Base-by-base conservation (phyloP, 2,888 invertebrate genomes). In the Hipparchia semele region DNA sequence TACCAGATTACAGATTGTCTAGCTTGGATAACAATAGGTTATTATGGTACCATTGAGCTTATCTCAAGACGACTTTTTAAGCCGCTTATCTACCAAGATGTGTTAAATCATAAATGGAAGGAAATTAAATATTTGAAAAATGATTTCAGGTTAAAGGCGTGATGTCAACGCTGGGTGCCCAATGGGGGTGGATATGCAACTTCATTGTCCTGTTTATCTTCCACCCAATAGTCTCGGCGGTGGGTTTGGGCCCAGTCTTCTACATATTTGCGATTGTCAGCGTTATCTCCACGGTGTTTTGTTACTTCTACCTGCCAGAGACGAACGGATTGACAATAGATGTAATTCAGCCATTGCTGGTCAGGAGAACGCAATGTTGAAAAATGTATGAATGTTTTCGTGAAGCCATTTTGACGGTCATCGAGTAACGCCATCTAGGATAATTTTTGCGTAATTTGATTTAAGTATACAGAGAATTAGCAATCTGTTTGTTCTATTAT, bases 281-380 rank as follows among this genome's bases (percentile, higher is more conserved):
- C 73, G 79, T 87, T 45, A 13, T 78, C 3, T 80, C 87, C 0
- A 79, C 83, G 1, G 33, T 82, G 0, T 88, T 83, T 76, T 77
- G 82, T 53, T 70, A 73, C 9, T 79, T 81, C 70, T 86, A 72
- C 71, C 68, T 86, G 49, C 90, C 89, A 0, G 90, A 90, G 72
- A 90, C 89, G 0, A 88, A 85, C 54, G 89, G 89, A 1, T 71
- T 89, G 65, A 77, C 86, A 0, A 83, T 89, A 0, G 84, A 87
- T 67, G 85, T 81, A 7, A 87, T 90, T 59, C 90, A 90, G 72
- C 75, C 78, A 1, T 72, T 84, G 45, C 81, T 87, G 61, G 71
- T 78, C 12, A 84, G 78, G 39, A 78, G 49, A 0, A 73, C 64
- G 46, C 45, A 62, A 49, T 51, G 73, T 61, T 73, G 67, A 71